Percentiles rank a stretch among this genome's conserved stretches.
phyloP scores from a whole-genome alignment of 2,888 invertebrate species.

The Gastrophysa polygoni region DNA sequence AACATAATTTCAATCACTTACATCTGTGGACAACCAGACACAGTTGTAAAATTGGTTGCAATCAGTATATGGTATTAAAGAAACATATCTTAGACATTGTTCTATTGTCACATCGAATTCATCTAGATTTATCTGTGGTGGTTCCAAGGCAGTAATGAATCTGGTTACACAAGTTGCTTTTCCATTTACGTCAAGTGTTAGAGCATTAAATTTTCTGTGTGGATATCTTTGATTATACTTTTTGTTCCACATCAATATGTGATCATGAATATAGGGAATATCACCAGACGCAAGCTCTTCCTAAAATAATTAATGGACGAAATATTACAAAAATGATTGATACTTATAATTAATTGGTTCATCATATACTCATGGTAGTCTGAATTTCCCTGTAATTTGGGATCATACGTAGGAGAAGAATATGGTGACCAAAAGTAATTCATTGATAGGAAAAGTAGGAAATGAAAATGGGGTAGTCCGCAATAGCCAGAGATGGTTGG shows the following conservation, averaged over 20 bases:
- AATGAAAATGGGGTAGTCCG: too few relatives aligned
- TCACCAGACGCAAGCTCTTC: conserved; percentile 60
- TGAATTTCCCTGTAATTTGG: too few relatives aligned
- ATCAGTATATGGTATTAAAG: conserved; percentile 59
- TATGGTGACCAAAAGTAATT: too few relatives aligned
- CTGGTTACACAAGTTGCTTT: conserved; percentile 64
- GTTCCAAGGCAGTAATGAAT: conserved; percentile 57
- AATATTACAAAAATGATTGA: too few relatives aligned
- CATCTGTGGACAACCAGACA: conserved; percentile 66
- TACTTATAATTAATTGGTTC: too few relatives aligned
- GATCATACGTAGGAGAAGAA: too few relatives aligned
- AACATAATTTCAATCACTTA: conserved; percentile 45
- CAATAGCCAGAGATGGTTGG: too few relatives aligned
- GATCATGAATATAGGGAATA: conserved; percentile 58
- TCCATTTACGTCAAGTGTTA: conserved; percentile 63
- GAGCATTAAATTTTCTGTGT: conserved; percentile 60
- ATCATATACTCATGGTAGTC: too few relatives aligned
- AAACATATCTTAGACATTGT: conserved; percentile 58
- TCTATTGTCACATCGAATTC: conserved; percentile 57
- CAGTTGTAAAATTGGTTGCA: conserved; percentile 58
- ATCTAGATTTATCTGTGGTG: conserved; percentile 57
- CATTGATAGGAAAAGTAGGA: too few relatives aligned
- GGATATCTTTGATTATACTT: conserved; percentile 61
- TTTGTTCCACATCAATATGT: conserved; percentile 62
- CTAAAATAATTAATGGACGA: conserved; percentile 36